Percentiles rank a stretch among this genome's conserved stretches.
phyloP scores from a whole-genome alignment of 1,140 invertebrate genomes.

The Anastrepha obliqua region DNA sequence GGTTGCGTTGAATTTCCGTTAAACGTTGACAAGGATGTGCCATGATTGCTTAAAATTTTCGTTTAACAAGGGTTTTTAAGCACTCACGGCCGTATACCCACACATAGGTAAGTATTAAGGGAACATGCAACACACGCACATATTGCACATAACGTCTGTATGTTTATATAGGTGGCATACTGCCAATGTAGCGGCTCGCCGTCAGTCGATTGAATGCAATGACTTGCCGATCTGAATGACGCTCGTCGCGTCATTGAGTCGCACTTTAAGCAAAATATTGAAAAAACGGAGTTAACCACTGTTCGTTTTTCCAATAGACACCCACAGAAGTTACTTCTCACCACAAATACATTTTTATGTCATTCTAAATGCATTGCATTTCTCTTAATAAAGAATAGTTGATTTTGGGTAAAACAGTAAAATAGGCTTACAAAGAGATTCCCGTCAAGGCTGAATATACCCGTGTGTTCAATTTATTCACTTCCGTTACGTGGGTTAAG shows the following conservation, averaged over 20 bases:
- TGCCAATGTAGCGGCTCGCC: conserved; percentile 29
- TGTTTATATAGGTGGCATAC: conserved; percentile 33
- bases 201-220: conserved; percentile 33
- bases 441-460: no score
- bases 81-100: background rate
- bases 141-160: background rate
- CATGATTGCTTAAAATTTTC: conserved; percentile 54
- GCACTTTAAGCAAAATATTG: conserved; percentile 53
- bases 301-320: background rate
- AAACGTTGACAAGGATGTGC: conserved; percentile 55
- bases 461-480: no score
- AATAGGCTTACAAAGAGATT: no score
- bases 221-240: conserved; percentile 50
- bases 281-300: conserved; percentile 34
- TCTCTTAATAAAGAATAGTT: no score
- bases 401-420: no score
- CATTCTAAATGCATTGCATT: no score
- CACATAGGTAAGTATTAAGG: background rate
- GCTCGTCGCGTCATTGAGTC: conserved; percentile 53
- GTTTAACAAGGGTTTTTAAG: conserved; percentile 53
- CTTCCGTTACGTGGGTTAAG: no score
- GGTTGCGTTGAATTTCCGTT: conserved; percentile 53
- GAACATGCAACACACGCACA: no score
- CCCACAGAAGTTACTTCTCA: background rate
- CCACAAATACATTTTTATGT: background rate